Evolutionary conservation across 2,113 vertebrate genomes (phyloP).

Genomic region (Podocnemis expansa): DNA sequence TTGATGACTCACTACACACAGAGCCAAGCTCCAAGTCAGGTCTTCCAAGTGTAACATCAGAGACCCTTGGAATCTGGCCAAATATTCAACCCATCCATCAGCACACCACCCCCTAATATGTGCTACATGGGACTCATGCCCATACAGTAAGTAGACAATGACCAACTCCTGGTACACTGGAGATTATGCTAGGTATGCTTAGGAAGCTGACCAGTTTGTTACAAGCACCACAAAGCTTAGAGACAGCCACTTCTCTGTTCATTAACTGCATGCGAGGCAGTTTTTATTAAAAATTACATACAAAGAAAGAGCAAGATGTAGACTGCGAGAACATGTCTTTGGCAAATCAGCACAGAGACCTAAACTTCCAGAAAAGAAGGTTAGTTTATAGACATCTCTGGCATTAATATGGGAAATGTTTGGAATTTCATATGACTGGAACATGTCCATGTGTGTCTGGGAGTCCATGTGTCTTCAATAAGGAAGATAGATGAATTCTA

Average conservation of each 20-base stretch:
- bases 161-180: background rate
- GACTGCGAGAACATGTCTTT: background rate
- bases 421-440: background rate
- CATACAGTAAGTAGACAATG: background rate
- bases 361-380: background rate
- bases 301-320: background rate
- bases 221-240: background rate
- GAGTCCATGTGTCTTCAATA: accelerated
- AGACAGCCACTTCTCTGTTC: background rate
- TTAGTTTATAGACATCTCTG: background rate
- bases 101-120: background rate
- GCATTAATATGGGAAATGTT: accelerated
- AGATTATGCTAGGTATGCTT: background rate
- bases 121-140: background rate
- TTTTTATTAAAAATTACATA: background rate
- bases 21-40: background rate
- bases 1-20: background rate
- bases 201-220: background rate
- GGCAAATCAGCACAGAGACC: background rate
- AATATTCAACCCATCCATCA: background rate
- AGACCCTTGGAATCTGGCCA: background rate
- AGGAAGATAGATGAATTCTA: background rate
- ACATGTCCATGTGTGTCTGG: accelerated
- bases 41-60: background rate
- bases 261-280: background rate